phyloP scores from a whole-genome alignment of 2,113 vertebrate species.

The Hippotragus niger region DNA sequence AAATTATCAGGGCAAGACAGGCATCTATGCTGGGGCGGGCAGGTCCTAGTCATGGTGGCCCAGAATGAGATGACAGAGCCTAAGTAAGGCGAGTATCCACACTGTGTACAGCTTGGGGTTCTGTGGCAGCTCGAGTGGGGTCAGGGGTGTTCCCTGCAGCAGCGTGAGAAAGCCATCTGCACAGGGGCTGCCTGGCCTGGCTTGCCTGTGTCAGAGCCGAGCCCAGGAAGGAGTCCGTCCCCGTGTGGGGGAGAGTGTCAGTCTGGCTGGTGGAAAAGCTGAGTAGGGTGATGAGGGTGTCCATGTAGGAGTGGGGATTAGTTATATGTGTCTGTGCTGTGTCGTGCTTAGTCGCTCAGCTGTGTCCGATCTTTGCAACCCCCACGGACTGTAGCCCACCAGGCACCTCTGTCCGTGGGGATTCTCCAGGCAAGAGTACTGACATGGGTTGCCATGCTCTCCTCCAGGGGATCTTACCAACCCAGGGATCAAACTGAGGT shows the following conservation, averaged over 20 bases:
- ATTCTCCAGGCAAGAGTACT: background rate
- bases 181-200: background rate
- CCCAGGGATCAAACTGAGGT: background rate
- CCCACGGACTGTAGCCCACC: background rate
- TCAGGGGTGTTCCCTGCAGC: background rate
- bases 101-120: too few relatives aligned
- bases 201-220: background rate
- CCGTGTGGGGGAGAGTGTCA: background rate
- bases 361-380: background rate
- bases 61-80: background rate
- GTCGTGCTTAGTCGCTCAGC: fast-evolving
- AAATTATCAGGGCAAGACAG: background rate
- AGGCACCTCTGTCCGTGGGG: background rate
- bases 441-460: background rate
- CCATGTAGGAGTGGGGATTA: background rate
- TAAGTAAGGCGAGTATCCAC: background rate
- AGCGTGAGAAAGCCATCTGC: background rate
- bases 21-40: background rate
- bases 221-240: background rate
- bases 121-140: fast-evolving
- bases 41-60: background rate
- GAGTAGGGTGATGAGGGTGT: background rate
- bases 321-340: background rate
- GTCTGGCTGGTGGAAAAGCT: background rate
- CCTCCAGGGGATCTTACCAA: background rate